Evolutionary conservation across 2,888 invertebrate species (phyloP).

Genomic region (Anoplius nigerrimus): DNA sequence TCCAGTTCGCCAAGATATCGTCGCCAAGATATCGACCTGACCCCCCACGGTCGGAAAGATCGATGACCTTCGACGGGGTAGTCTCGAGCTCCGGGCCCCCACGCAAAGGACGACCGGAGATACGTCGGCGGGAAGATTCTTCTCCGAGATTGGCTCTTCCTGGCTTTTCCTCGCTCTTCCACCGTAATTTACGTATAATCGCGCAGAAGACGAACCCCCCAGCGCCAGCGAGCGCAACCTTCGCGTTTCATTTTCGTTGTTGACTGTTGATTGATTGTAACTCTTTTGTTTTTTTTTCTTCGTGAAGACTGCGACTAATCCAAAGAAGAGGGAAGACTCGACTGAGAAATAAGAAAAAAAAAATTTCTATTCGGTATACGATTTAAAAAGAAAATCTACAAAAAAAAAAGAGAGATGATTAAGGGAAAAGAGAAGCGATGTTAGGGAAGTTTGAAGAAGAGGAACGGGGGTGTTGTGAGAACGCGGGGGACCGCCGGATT

Average conservation of each 20-base stretch:
- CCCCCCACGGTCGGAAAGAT: too few relatives aligned
- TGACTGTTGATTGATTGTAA: conserved; percentile 19
- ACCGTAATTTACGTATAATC: conserved; percentile 5
- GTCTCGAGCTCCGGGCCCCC: too few relatives aligned
- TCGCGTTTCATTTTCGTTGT: too few relatives aligned
- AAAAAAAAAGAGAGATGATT: too few relatives aligned
- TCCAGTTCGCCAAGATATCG: too few relatives aligned
- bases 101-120: too few relatives aligned
- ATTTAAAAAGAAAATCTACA: too few relatives aligned
- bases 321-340: conserved; percentile 53
- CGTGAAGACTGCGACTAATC: conserved; percentile 55
- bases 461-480: too few relatives aligned
- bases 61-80: too few relatives aligned
- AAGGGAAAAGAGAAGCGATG: conserved; percentile 5
- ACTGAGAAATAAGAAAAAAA: conserved; percentile 31
- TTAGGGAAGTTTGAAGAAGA: conserved; percentile 7
- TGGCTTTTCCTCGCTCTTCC: not conserved
- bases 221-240: not conserved
- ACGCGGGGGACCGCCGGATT: too few relatives aligned
- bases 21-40: too few relatives aligned
- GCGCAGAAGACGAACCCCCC: too few relatives aligned
- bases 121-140: not conserved
- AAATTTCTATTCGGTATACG: not conserved
- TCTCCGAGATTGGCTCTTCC: not conserved
- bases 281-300: conserved; percentile 25